Percentiles rank a stretch among this genome's conserved stretches.
These are phyloP conservation scores for Tolmerus cingulatus DNA, from an alignment of 2,888 invertebrate species.

Conservation along the genomic window DNA sequence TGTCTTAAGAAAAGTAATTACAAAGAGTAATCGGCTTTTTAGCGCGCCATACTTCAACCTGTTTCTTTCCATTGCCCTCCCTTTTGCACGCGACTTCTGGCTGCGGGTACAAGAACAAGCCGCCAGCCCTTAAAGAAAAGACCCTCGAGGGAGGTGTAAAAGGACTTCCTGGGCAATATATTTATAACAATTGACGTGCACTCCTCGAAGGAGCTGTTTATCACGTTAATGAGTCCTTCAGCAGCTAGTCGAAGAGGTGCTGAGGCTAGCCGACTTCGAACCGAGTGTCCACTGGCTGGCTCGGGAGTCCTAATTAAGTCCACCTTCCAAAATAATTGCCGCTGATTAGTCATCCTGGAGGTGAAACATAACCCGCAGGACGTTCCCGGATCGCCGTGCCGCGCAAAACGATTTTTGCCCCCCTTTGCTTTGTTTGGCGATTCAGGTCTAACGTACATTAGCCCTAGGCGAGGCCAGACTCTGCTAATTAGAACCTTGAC, in stretches of 20 bases:
- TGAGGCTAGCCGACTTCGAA: background rate
- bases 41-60: background rate
- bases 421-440: background rate
- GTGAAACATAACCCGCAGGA: background rate
- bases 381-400: background rate
- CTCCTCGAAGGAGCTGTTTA: background rate
- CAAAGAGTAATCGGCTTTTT: background rate
- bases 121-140: background rate
- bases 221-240: background rate
- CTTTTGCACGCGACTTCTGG: background rate
- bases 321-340: background rate
- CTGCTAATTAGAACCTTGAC: slow-evolving; percentile 23
- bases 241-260: background rate
- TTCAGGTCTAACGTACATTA: slow-evolving; percentile 26
- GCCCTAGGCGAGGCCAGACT: slow-evolving; percentile 2
- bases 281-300: background rate
- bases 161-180: background rate
- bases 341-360: background rate
- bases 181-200: background rate
- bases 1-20: background rate
- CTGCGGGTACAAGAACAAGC: background rate
- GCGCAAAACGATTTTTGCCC: background rate
- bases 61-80: background rate
- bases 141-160: background rate
- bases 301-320: background rate